Evolutionary conservation across 1,140 invertebrate genomes (phyloP), one percentile per base, ranked within the genome.

Genomic region (Physella acuta): DNA sequence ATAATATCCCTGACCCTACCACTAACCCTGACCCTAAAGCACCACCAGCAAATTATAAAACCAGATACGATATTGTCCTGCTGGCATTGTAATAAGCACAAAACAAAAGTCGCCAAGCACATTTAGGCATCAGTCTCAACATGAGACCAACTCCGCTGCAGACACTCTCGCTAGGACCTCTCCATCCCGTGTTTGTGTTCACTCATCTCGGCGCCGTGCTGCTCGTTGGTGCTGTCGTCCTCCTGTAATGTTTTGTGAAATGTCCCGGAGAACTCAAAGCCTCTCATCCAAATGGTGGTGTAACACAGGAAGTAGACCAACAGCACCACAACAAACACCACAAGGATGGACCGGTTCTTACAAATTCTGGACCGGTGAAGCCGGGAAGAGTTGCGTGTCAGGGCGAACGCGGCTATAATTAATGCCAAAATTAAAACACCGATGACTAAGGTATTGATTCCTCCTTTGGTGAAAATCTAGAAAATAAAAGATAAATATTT

Each of bases 221-320:
- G 1, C 5, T 20, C 28, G 2, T 52, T 33, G 2, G 44, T 62
- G 1, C 17, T 16, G 17, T 44, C n/a, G 8, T 65, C 62, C 20
- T 56, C 55, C 26, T 65, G 53, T 1, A 59, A 30, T 24, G 61
- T 73, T 65, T 80, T 79, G 61, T 77, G 77, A 68, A 79, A 73
- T n/a, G 78, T 77, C 11, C 79, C 75, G 63, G 78, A 77, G 51
- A 81, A 76, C 39, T 81, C 79, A 68, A 78, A 75, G 1, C 76
- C 76, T 34, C 78, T 76, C 75, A 82, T 78, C 78, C 79, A 80
- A 33, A 81, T 77, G 24, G 79, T 78, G 24, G 81, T 81, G 73
- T 78, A 78, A 70, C 78, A 82, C 74, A 81, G 78, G 66, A 82
- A 76, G 66, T 82, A 82, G 16, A 82, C 71, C 17, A 81, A 28